These are phyloP conservation scores for Drosophila malerkotliana DNA, from an alignment of 1,140 invertebrate genomes.

Conservation along the genomic window DNA sequence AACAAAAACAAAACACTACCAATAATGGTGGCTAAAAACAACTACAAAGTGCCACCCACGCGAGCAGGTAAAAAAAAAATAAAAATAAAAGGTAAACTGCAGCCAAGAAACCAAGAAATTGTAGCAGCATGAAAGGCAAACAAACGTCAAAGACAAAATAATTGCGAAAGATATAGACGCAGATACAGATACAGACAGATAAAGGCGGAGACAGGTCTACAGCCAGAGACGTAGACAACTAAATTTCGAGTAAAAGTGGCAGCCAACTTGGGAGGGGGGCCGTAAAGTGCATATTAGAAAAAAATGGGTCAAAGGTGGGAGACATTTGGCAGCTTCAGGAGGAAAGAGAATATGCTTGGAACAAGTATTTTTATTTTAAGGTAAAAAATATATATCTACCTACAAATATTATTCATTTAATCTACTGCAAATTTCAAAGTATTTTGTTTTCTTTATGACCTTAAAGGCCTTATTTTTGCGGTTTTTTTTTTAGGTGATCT, in stretches of 20 bases:
- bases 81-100: constrained; percentile 41
- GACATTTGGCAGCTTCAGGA: constrained; percentile 55
- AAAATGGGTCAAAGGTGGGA: constrained; percentile 57
- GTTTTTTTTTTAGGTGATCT: constrained; percentile 36
- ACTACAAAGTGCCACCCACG: constrained; percentile 60
- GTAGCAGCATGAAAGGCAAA: constrained; percentile 30
- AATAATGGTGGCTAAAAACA: constrained; percentile 11
- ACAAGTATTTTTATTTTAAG: constrained; percentile 26
- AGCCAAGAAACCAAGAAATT: constrained; percentile 45
- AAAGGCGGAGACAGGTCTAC: constrained; percentile 20
- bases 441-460: constrained; percentile 24
- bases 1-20: constrained; percentile 13
- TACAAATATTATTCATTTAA: not conserved
- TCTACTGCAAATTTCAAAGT: constrained; percentile 25
- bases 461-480: constrained; percentile 14
- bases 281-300: constrained; percentile 42
- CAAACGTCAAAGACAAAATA: constrained; percentile 58
- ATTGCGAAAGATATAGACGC: constrained; percentile 52
- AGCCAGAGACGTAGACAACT: constrained; percentile 43
- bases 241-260: constrained; percentile 64
- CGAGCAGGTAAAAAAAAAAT: constrained; percentile 44
- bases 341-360: constrained; percentile 40
- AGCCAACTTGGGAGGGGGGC: not conserved
- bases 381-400: not conserved
- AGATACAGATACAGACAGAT: constrained; percentile 26